Base-by-base conservation (phyloP, 2,113 vertebrate species). In the Ascaphus truei region DNA sequence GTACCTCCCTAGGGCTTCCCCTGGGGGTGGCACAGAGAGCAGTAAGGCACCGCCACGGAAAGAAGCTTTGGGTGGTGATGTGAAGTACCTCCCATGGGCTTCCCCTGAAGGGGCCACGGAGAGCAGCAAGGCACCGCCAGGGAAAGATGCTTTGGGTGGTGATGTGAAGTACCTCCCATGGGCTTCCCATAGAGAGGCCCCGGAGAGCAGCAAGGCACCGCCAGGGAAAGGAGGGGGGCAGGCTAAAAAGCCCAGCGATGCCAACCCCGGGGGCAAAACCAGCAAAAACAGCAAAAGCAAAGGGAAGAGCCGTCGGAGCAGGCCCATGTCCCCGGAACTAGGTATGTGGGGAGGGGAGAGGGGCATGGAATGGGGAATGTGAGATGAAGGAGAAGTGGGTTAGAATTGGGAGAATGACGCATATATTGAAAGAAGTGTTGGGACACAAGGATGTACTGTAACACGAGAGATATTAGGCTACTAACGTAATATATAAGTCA, bases 291-390 rank as follows among this genome's bases (percentile, higher is more conserved):
- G 60, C 1, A 89, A 91, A 76, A 87, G 82, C 79, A 95, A 91
- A 83, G 94, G 89, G 62, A 98, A 93, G 82, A 90, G 87, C 58
- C 92, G 93, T 2, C 90, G 93, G 68, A 73, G 83, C 41, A 87
- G 95, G 72, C 94, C 94, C 43, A 84, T 91, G 68, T 98, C 95
- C 31, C 95, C 96, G 7, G 95, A 98, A 76, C 80, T 92, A 78
- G 96, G 96, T 96, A 82, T 53, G 33, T 48, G 13, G 5, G 20
- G 16, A n/a, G n/a, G 9, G 16, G 8, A 23, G 29, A 34, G 30
- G 8, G 5, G 12, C n/a, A n/a, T n/a, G n/a, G n/a, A n/a, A n/a
- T n/a, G n/a, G n/a, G n/a, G n/a, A n/a, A n/a, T n/a, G n/a, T n/a
- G n/a, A n/a, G n/a, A n/a, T n/a, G n/a, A n/a, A n/a, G n/a, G n/a